phyloP scores from a whole-genome alignment of 2,113 vertebrate species.

The Cacatua alba region DNA sequence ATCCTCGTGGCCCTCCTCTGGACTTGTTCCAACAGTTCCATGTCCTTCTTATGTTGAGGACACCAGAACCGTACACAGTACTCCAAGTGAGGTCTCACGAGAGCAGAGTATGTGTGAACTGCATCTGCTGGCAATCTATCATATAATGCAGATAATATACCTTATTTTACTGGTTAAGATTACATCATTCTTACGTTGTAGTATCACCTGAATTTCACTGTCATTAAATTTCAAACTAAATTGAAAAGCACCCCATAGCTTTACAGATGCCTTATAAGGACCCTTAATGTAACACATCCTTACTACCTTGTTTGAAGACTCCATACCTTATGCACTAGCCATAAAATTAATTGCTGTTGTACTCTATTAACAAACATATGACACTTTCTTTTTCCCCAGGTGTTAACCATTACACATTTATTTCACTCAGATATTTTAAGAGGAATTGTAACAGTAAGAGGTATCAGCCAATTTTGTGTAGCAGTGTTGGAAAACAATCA shows the following conservation, averaged over 20 bases:
- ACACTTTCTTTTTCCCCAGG: not conserved
- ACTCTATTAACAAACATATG: not conserved
- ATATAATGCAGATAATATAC: not conserved
- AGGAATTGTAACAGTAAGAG: not conserved
- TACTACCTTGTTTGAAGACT: not conserved
- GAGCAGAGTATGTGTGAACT: not conserved
- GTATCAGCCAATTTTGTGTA: not conserved
- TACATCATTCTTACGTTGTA: not conserved
- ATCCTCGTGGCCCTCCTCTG: no score
- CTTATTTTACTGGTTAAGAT: not conserved
- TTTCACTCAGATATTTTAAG: not conserved
- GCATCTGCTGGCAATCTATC: not conserved
- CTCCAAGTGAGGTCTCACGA: no score
- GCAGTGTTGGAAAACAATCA: not conserved
- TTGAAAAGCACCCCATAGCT: not conserved
- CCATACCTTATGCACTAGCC: not conserved
- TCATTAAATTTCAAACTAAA: not conserved
- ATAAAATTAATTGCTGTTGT: not conserved
- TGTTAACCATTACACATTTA: not conserved
- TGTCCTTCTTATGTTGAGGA: no score
- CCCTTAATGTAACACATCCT: not conserved
- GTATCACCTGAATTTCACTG: not conserved
- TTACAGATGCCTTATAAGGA: not conserved
- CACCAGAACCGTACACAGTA: no score
- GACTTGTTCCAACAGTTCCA: no score